These are phyloP conservation scores for Mesocentrotus franciscanus DNA, from an alignment of 53 echinoderm and acorn worm genomes.

Conservation along the genomic window DNA sequence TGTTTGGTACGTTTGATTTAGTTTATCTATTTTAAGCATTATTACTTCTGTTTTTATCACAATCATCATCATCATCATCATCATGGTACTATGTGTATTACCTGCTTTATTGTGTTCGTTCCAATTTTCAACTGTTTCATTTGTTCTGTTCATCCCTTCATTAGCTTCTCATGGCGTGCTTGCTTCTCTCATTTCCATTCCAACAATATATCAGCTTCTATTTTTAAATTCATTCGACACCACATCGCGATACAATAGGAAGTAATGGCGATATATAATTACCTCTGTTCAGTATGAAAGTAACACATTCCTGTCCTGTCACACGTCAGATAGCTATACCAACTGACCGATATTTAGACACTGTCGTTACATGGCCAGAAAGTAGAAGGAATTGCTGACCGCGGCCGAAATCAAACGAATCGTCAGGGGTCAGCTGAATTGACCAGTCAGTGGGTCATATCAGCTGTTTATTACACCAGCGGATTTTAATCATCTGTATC, in stretches of 20 bases:
- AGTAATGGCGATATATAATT: not conserved
- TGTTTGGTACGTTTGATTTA: too few species aligned
- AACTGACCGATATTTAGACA: not conserved
- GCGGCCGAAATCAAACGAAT: conserved; percentile 2
- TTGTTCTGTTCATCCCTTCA: too few species aligned
- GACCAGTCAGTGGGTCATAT: not conserved
- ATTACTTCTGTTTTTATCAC: too few species aligned
- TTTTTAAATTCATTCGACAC: not conserved
- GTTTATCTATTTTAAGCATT: too few species aligned
- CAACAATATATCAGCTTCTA: not conserved
- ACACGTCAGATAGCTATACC: not conserved
- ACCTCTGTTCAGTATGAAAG: not conserved
- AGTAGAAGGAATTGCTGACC: not conserved
- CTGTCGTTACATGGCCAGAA: not conserved
- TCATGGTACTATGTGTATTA: too few species aligned
- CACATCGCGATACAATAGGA: not conserved
- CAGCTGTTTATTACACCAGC: conserved; percentile 7
- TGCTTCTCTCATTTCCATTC: not conserved
- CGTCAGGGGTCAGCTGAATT: not conserved
- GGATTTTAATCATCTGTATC: not conserved
- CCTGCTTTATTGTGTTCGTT: too few species aligned
- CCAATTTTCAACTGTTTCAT: too few species aligned
- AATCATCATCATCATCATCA: too few species aligned
- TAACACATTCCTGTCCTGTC: not conserved
- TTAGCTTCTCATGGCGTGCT: too few species aligned